Conservation (phyloP, 2,797 vertebrate species). For the Zenarchopterus dispar region DNA sequence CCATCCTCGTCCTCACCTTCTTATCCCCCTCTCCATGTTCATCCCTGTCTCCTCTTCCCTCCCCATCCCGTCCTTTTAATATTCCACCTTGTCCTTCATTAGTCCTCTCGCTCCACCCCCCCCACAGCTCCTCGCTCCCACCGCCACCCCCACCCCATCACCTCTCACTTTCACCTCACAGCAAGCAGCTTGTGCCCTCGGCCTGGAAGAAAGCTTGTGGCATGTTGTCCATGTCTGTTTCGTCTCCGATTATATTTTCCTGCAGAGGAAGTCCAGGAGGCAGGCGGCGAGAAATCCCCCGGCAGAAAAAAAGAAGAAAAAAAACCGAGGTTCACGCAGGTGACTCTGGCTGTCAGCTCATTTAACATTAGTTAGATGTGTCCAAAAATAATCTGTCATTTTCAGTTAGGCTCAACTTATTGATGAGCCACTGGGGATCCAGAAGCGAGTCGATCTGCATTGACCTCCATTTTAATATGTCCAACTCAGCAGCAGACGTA, state of each 20-base stretch:
- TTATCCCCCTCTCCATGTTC: neutral
- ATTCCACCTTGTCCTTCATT: constrained; percentile 22
- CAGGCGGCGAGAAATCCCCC: too few relatives aligned
- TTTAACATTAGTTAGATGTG: too few relatives aligned
- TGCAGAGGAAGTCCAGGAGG: neutral
- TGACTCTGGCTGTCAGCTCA: too few relatives aligned
- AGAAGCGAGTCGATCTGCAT: too few relatives aligned
- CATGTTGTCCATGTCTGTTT: constrained; percentile 18
- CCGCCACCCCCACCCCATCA: constrained; percentile 1
- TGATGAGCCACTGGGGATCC: too few relatives aligned
- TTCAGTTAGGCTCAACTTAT: too few relatives aligned
- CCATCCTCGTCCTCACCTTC: neutral
- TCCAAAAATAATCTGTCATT: too few relatives aligned
- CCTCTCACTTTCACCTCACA: constrained; percentile 40
- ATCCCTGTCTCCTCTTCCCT: neutral
- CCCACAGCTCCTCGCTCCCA: neutral
- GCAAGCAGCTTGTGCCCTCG: constrained; percentile 35
- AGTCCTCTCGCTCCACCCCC: neutral
- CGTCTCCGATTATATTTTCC: neutral
- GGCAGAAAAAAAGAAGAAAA: too few relatives aligned
- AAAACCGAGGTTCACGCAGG: too few relatives aligned
- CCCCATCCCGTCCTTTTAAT: constrained; percentile 9
- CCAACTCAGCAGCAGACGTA: too few relatives aligned
- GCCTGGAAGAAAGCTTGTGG: constrained; percentile 35
- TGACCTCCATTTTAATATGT: too few relatives aligned